Evolutionary conservation across 2,797 vertebrate genomes (phyloP).

Genomic region (Sebastes jordani): DNA sequence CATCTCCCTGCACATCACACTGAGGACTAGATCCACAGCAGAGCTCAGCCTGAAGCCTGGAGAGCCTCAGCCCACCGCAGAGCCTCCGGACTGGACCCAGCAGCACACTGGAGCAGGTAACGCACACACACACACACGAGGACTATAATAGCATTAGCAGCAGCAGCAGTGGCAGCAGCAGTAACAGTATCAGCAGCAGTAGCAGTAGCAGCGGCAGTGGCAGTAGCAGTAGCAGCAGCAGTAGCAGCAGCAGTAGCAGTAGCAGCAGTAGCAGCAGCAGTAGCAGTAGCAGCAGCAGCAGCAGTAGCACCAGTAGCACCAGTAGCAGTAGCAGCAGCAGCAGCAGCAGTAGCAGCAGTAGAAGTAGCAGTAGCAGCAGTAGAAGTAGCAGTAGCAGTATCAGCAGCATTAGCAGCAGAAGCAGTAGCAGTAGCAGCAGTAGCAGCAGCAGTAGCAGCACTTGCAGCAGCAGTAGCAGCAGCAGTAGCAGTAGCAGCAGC

Average conservation of each 20-base stretch:
- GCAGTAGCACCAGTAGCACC: too few relatives aligned
- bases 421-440: rapidly evolving
- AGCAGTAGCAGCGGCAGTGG: too few relatives aligned
- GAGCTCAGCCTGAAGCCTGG: background rate
- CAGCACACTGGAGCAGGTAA: conserved; percentile 43
- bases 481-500: rapidly evolving
- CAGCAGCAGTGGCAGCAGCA: too few relatives aligned
- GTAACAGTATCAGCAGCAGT: too few relatives aligned
- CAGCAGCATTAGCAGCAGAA: rapidly evolving
- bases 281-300: rapidly evolving
- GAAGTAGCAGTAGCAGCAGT: rapidly evolving
- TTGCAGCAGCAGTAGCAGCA: rapidly evolving
- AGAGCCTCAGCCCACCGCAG: background rate
- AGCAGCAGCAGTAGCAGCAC: rapidly evolving
- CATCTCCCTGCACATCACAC: conserved; percentile 63
- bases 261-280: too few relatives aligned
- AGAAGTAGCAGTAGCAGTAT: rapidly evolving
- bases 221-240: too few relatives aligned
- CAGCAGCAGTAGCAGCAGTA: rapidly evolving
- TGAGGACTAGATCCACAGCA: conserved; percentile 25
- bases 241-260: too few relatives aligned
- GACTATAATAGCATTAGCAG: too few relatives aligned
- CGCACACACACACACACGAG: background rate
- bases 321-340: too few relatives aligned
- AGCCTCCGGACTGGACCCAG: background rate